These are phyloP conservation scores for Lepidurus arcticus DNA, from an alignment of 1,140 invertebrate species.

Conservation along the genomic window DNA sequence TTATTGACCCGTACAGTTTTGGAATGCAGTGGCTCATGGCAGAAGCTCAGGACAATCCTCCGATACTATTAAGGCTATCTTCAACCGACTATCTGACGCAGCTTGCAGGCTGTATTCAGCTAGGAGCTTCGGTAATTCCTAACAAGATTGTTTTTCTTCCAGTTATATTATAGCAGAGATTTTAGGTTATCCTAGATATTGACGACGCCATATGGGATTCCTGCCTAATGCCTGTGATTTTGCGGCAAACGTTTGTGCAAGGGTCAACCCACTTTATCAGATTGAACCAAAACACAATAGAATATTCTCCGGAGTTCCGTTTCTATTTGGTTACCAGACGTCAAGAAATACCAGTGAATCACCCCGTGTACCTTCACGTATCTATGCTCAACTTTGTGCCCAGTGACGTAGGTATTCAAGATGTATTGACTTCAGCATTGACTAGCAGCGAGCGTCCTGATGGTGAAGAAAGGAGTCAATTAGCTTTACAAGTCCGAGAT, in stretches of 20 bases:
- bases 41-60: slow-evolving; percentile 24
- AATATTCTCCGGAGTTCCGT: slow-evolving; percentile 28
- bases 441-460: slow-evolving; percentile 30
- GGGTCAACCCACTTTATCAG: slow-evolving; percentile 24
- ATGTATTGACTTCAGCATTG: slow-evolving; percentile 27
- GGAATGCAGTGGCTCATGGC: slow-evolving; percentile 23
- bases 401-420: slow-evolving; percentile 23
- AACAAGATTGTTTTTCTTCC: no score
- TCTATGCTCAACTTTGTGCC: slow-evolving; percentile 18
- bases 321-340: slow-evolving; percentile 23
- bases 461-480: slow-evolving; percentile 30
- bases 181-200: not conserved
- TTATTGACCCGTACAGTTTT: slow-evolving; percentile 27
- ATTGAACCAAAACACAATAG: slow-evolving; percentile 24
- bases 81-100: slow-evolving; percentile 25
- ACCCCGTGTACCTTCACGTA: slow-evolving; percentile 23
- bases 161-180: no score
- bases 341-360: not conserved
- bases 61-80: not conserved
- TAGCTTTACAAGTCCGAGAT: slow-evolving; percentile 28
- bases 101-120: slow-evolving; percentile 27
- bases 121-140: slow-evolving; percentile 24
- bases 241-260: slow-evolving; percentile 30
- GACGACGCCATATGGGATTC: slow-evolving; percentile 8
- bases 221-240: slow-evolving; percentile 24